Evolutionary conservation across 2,113 vertebrate species (phyloP), one percentile per base, ranked within the genome.

Genomic region (Gymnarchus niloticus): DNA sequence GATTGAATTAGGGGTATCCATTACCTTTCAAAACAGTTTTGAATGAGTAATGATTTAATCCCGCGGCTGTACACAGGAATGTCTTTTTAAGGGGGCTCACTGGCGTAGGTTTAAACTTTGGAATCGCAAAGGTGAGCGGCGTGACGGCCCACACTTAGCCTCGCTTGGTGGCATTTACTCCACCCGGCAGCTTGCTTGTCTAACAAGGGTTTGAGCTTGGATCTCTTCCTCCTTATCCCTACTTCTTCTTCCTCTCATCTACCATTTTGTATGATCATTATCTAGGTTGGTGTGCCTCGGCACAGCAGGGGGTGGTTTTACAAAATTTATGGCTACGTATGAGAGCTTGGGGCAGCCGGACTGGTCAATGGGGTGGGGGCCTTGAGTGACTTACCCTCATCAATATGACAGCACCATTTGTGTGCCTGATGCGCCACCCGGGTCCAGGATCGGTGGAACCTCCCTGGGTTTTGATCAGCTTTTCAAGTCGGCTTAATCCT

Each of bases 401-500:
- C 92, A 91, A 89, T 91, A 90, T 92, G 91, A 91, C 85, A 87
- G 87, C 28, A 87, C 86, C 90, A 89, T 93, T 92, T 92, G 90
- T 84, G 86, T 80, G 90, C 90, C 84, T 87, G 88, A 92, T 86
- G 84, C 89, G 88, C 87, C 88, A 86, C 90, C 90, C 88, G 48
- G 85, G 48, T 59, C 83, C 52, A 49, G 49, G 48, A 87, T 89
- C 90, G 56, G 82, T 85, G 83, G 87, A 90, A 90, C 90, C 88
- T 85, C 52, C 81, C 87, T 83, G 5, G 44, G 90, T 90, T 83
- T 92, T 92, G 90, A 93, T 92, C 92, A 91, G 90, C 89, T 91
- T 92, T 94, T 91, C 89, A 89, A 92, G 89, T 88, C 81, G 87
- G 91, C 91, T 91, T 93, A 94, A 93, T 94, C 93, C 93, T 91